phyloP scores from a whole-genome alignment of 2,797 vertebrate species.

The Manis pentadactyla region DNA sequence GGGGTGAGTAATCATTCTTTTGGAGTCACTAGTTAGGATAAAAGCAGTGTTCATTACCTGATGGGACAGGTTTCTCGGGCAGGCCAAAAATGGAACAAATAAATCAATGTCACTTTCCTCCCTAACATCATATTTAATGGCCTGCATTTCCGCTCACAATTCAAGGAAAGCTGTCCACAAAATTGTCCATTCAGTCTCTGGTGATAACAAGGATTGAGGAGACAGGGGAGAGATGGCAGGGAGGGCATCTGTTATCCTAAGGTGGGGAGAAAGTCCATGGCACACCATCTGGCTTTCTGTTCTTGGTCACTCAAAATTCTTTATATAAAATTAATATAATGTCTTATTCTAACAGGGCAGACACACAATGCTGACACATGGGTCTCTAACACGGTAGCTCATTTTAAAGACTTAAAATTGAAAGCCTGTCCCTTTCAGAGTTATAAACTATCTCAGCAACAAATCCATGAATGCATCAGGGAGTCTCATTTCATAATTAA shows the following conservation, averaged over 20 bases:
- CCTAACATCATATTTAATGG: slow-evolving; percentile 59
- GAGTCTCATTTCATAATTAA: not conserved
- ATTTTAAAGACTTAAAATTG: slow-evolving; percentile 22
- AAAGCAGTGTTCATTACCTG: slow-evolving; percentile 75
- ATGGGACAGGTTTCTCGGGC: slow-evolving; percentile 76
- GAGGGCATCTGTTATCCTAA: not conserved
- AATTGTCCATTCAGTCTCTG: not conserved
- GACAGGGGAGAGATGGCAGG: not conserved
- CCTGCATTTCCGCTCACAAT: slow-evolving; percentile 26
- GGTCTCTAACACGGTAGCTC: not conserved
- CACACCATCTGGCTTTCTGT: not conserved
- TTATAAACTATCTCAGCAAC: not conserved
- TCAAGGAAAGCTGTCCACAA: slow-evolving; percentile 36
- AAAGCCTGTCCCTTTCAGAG: not conserved
- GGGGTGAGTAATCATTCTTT: slow-evolving; percentile 65
- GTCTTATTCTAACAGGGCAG: not conserved
- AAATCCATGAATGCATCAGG: not conserved
- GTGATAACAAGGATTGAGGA: not conserved
- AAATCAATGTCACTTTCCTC: slow-evolving; percentile 76
- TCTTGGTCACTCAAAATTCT: not conserved
- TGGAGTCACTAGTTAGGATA: slow-evolving; percentile 72
- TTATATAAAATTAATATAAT: not conserved
- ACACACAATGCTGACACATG: not conserved
- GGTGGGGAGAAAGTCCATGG: not conserved
- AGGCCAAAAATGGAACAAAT: slow-evolving; percentile 72